Conservation (phyloP, 2,888 invertebrate genomes). For the Odontothrips loti region DNA sequence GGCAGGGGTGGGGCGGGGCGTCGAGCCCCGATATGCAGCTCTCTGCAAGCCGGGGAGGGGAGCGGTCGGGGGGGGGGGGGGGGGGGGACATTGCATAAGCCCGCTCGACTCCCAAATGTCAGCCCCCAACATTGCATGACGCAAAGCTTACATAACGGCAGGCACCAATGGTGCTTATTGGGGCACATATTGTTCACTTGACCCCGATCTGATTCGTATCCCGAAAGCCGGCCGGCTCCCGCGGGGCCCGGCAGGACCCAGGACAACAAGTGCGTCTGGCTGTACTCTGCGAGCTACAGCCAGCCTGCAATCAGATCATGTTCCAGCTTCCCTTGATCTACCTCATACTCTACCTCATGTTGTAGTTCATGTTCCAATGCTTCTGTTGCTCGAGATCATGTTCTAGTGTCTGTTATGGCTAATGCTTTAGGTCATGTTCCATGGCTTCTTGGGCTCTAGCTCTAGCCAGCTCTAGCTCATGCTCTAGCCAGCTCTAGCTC, state of each 20-base stretch:
- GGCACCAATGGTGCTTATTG: not conserved
- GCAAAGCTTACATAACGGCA: not conserved
- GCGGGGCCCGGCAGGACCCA: not conserved
- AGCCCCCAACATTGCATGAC: not conserved
- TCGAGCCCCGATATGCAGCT: not conserved
- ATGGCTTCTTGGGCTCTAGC: no score
- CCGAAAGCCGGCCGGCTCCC: conserved; percentile 1
- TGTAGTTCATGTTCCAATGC: no score
- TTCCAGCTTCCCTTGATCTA: no score
- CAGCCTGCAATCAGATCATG: no score
- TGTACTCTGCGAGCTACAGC: no score
- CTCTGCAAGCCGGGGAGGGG: not conserved
- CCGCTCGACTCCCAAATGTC: not conserved
- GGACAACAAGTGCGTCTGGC: no score
- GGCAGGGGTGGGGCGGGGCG: not conserved
- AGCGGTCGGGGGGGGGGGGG: not conserved
- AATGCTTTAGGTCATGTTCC: no score
- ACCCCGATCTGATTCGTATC: not conserved
- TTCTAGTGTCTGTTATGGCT: no score
- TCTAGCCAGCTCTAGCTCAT: no score
- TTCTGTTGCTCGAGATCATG: no score
- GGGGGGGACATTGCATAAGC: conserved; percentile 7
- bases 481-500: no score
- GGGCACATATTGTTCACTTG: conserved; percentile 24
- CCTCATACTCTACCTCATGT: no score